Evolutionary conservation across 1,140 invertebrate species (phyloP).

Genomic region (Meloidogyne chitwoodi): DNA sequence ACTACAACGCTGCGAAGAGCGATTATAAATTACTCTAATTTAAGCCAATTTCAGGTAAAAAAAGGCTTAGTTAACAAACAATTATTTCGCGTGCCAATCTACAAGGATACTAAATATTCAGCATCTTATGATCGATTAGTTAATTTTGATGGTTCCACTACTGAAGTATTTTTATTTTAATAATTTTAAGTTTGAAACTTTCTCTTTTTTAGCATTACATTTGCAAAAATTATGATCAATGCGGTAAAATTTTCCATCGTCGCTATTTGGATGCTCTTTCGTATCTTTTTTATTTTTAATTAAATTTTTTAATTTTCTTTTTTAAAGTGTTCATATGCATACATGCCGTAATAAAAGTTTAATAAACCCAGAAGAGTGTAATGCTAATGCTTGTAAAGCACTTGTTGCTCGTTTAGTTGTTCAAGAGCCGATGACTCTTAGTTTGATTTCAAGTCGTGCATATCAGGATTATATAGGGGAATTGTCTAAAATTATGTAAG

Average conservation of each 20-base stretch:
- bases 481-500: neutral
- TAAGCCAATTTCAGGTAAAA: neutral
- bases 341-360: neutral
- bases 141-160: neutral
- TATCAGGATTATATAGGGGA: neutral
- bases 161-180: neutral
- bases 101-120: neutral
- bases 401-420: neutral
- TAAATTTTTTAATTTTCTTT: neutral
- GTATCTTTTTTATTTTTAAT: neutral
- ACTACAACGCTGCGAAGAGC: no score
- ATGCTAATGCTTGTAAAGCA: neutral
- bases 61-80: neutral
- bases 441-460: neutral
- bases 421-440: neutral
- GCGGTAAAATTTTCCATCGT: neutral
- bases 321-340: neutral
- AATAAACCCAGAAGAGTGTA: neutral
- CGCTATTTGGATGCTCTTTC: neutral
- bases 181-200: neutral
- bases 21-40: no score
- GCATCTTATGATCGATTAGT: neutral
- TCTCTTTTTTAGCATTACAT: neutral
- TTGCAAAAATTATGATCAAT: neutral
- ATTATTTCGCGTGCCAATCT: neutral